A percentile compares a stretch with the other conserved stretches of the same genome.
phyloP scores from a whole-genome alignment of 2,888 invertebrate species.

The Lottia gigantea region DNA sequence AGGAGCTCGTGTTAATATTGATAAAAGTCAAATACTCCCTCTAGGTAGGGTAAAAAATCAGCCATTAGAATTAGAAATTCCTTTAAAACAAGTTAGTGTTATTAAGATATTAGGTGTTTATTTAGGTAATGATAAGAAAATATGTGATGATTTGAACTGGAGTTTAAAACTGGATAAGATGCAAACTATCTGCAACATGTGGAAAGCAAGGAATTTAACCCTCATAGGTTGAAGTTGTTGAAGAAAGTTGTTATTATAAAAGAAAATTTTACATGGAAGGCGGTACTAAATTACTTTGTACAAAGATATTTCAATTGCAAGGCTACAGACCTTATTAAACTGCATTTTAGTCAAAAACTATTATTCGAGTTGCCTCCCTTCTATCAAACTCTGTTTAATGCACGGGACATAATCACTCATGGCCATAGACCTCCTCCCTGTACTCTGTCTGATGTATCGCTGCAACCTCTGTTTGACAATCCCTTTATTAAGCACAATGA shows the following conservation, averaged over 20 bases:
- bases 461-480: not conserved
- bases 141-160: not conserved
- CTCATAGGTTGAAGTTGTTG: not conserved
- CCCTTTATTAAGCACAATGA: not conserved
- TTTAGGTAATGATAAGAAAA: not conserved
- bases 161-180: not conserved
- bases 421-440: no score
- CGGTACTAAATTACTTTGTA: not conserved
- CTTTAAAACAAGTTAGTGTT: not conserved
- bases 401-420: no score
- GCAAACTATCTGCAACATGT: not conserved
- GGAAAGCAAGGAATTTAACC: not conserved
- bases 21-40: not conserved
- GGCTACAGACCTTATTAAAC: no score
- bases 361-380: no score
- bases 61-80: not conserved
- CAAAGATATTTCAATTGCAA: no score
- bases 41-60: not conserved
- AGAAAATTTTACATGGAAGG: not conserved
- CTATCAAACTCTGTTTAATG: no score
- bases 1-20: not conserved
- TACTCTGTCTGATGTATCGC: not conserved
- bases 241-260: not conserved
- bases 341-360: no score
- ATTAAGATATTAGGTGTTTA: no score